phyloP scores from a whole-genome alignment of 2,888 invertebrate genomes.

The Hyles lineata region DNA sequence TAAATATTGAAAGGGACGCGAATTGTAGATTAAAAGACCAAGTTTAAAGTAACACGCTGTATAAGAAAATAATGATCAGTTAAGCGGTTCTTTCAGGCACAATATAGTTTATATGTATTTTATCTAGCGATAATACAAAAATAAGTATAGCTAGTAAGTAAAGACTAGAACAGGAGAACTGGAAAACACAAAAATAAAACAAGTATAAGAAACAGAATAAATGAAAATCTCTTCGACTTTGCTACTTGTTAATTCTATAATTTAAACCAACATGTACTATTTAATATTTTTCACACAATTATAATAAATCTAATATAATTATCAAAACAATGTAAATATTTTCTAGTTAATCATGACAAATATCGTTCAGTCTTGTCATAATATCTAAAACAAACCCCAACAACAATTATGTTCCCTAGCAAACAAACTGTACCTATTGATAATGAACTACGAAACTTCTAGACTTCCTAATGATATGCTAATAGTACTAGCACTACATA shows the following conservation, averaged over 20 bases:
- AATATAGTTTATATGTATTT: slow-evolving; percentile 16
- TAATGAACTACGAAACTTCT: slow-evolving; percentile 55
- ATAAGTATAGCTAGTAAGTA: slow-evolving; percentile 27
- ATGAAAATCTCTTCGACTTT: slow-evolving; percentile 23
- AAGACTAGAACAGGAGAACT: slow-evolving; percentile 23
- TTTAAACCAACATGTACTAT: slow-evolving; percentile 32
- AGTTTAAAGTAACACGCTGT: slow-evolving; percentile 10
- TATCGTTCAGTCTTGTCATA: slow-evolving; percentile 39
- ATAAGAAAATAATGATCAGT: background rate
- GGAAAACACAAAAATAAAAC: slow-evolving; percentile 5
- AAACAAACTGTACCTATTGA: slow-evolving; percentile 35
- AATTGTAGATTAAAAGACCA: background rate
- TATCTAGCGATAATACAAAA: slow-evolving; percentile 19
- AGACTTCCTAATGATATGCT: slow-evolving; percentile 55
- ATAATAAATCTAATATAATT: slow-evolving; percentile 25
- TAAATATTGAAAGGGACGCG: too few relatives aligned
- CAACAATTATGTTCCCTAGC: slow-evolving; percentile 52
- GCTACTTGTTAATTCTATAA: slow-evolving; percentile 29
- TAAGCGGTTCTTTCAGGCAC: slow-evolving; percentile 26
- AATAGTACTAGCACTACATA: slow-evolving; percentile 66
- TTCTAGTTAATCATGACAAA: slow-evolving; percentile 42
- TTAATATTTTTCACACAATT: slow-evolving; percentile 26
- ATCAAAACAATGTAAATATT: slow-evolving; percentile 32
- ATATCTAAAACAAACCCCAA: slow-evolving; percentile 54
- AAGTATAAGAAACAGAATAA: slow-evolving; percentile 34